Evolutionary conservation across 2,888 invertebrate genomes (phyloP).

Genomic region (Panopea generosa): DNA sequence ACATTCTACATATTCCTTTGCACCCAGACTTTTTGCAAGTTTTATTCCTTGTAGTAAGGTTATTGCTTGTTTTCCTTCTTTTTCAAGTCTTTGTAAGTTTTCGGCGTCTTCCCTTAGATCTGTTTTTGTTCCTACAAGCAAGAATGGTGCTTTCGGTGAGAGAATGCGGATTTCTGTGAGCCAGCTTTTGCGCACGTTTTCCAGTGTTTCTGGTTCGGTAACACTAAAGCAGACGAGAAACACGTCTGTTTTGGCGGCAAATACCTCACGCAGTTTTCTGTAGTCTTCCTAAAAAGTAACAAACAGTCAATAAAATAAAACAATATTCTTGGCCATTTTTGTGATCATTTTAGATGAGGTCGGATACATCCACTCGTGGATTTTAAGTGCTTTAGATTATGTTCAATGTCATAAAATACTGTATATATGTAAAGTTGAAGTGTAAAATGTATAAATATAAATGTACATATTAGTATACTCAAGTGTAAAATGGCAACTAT

Average conservation of each 20-base stretch:
- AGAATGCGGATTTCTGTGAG: slow-evolving; percentile 69
- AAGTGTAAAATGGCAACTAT: too few species aligned
- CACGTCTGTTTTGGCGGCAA: slow-evolving; percentile 72
- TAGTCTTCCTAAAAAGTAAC: slow-evolving; percentile 72
- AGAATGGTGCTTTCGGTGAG: slow-evolving; percentile 66
- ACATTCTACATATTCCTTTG: slow-evolving; percentile 74
- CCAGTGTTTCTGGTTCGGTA: slow-evolving; percentile 69
- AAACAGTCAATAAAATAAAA: too few species aligned
- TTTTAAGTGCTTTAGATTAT: too few species aligned
- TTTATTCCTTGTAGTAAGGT: slow-evolving; percentile 69
- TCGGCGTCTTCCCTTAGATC: slow-evolving; percentile 66
- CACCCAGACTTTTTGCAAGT: slow-evolving; percentile 69
- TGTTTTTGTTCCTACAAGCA: slow-evolving; percentile 73
- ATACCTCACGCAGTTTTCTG: slow-evolving; percentile 72
- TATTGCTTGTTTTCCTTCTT: slow-evolving; percentile 43
- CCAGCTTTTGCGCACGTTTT: slow-evolving; percentile 73
- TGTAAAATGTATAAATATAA: too few species aligned
- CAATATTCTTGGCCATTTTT: too few species aligned
- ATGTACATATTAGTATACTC: too few species aligned
- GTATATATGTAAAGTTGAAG: too few species aligned
- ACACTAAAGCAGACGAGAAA: slow-evolving; percentile 77
- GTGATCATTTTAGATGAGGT: too few species aligned
- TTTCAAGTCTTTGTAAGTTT: slow-evolving; percentile 46
- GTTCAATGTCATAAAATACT: too few species aligned
- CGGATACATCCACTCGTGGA: too few species aligned